phyloP scores from a whole-genome alignment of 2,888 invertebrate species.

The Dasysyrphus albostriatus region DNA sequence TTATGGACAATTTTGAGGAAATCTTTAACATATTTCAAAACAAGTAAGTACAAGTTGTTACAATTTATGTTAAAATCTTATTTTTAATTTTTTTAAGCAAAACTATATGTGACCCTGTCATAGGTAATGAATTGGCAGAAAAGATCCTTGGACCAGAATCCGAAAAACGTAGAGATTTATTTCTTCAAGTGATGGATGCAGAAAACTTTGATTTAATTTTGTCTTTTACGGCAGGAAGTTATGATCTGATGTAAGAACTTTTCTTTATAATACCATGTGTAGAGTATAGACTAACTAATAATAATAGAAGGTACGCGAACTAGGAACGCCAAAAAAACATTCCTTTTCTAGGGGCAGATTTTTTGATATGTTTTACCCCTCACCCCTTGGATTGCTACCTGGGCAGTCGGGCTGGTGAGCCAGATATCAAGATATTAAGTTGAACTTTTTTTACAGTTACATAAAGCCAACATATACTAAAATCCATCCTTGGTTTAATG shows the following conservation, averaged over 20 bases:
- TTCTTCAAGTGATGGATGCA: slow-evolving; percentile 87
- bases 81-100: slow-evolving; percentile 77
- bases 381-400: no score
- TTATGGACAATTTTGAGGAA: slow-evolving; percentile 79
- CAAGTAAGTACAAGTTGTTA: slow-evolving; percentile 78
- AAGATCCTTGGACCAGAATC: slow-evolving; percentile 85
- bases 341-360: no score
- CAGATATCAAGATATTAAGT: no score
- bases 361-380: no score
- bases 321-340: no score
- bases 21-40: slow-evolving; percentile 79
- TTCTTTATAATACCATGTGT: neutral
- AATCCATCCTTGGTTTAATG: no score
- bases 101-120: slow-evolving; percentile 81
- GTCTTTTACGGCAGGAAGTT: slow-evolving; percentile 90
- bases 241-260: slow-evolving; percentile 86
- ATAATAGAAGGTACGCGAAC: no score
- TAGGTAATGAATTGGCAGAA: slow-evolving; percentile 87
- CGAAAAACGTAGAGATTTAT: slow-evolving; percentile 82
- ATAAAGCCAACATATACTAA: no score
- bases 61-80: neutral
- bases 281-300: no score
- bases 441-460: no score
- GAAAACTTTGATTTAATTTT: slow-evolving; percentile 90
- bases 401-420: no score